These are phyloP conservation scores for Rousettus leschenaultii DNA, from an alignment of 2,113 vertebrate species.

Conservation along the genomic window DNA sequence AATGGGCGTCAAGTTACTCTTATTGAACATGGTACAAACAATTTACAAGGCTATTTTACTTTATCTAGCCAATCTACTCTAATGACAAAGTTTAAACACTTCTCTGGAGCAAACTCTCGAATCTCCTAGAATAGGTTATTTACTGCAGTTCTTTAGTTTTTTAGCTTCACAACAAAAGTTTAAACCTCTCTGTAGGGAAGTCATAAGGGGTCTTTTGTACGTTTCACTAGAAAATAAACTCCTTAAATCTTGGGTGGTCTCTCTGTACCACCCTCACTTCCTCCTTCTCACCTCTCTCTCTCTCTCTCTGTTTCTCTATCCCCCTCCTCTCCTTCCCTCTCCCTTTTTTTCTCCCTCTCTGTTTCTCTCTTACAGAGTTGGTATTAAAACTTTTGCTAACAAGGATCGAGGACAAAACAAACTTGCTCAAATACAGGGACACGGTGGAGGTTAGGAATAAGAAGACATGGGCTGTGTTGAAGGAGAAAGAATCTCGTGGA, in stretches of 20 bases:
- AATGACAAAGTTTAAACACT: not conserved
- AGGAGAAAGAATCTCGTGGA: not conserved
- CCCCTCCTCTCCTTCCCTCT: not conserved
- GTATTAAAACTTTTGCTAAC: not conserved
- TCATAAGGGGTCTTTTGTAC: not conserved
- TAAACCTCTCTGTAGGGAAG: not conserved
- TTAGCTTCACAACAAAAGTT: not conserved
- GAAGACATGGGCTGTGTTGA: not conserved
- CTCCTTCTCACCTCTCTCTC: not conserved
- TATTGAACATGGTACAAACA: constrained; percentile 27
- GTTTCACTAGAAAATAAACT: not conserved
- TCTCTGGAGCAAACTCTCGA: not conserved
- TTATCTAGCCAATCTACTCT: not conserved
- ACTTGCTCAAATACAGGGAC: not conserved
- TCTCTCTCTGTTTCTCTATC: not conserved
- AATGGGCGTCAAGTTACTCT: constrained; percentile 42
- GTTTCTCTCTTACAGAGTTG: not conserved
- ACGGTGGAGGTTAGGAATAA: not conserved
- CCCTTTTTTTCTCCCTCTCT: not conserved
- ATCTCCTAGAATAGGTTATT: not conserved
- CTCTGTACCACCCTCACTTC: not conserved
- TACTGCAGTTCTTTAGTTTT: not conserved
- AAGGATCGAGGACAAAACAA: not conserved
- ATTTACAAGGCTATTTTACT: not conserved
- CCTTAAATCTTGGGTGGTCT: not conserved